Evolutionary conservation across 2,113 vertebrate species (phyloP).

Genomic region (Alligator sinensis): DNA sequence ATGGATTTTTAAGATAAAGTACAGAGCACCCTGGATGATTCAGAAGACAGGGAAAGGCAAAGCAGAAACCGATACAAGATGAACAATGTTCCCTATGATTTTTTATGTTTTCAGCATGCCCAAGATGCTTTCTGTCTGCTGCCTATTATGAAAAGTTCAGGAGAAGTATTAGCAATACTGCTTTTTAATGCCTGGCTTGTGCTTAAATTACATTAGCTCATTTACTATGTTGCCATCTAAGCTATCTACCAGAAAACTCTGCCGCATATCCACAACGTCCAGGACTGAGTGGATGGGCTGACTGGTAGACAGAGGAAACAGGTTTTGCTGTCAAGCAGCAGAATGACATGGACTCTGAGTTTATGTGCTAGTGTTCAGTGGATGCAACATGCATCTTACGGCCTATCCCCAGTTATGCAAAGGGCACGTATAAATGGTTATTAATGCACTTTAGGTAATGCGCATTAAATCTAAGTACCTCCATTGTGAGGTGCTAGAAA

Average conservation of each 20-base stretch:
- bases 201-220: fast-evolving
- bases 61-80: fast-evolving
- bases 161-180: fast-evolving
- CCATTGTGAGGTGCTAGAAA: too few relatives aligned
- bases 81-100: neutral
- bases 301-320: neutral
- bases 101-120: neutral
- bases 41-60: neutral
- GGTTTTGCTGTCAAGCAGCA: slow-evolving; percentile 12
- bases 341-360: neutral
- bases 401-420: neutral
- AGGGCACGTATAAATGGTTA: too few relatives aligned
- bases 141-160: neutral
- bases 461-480: too few relatives aligned
- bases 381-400: neutral
- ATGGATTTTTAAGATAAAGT: neutral
- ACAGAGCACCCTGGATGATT: neutral
- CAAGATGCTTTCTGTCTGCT: neutral
- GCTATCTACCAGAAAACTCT: fast-evolving
- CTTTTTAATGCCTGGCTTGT: neutral
- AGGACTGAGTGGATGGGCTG: neutral
- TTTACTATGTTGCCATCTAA: fast-evolving
- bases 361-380: neutral
- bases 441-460: neutral
- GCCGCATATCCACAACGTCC: fast-evolving